These are phyloP conservation scores for Catharus fuscescens DNA, from an alignment of 2,113 vertebrate genomes.

Conservation along the genomic window DNA sequence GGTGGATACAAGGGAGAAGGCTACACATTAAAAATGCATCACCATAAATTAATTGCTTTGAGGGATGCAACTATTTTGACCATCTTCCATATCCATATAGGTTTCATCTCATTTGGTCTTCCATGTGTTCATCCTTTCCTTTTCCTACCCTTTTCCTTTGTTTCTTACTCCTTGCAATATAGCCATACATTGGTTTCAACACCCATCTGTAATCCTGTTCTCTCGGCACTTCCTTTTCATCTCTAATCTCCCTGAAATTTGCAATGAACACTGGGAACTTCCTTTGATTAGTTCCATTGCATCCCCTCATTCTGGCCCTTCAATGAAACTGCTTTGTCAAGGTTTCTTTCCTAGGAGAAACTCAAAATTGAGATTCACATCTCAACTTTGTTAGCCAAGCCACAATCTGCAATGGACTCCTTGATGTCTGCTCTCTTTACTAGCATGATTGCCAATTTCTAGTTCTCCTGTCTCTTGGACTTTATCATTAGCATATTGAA, in stretches of 20 bases:
- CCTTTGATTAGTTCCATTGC: background rate
- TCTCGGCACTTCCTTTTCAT: background rate
- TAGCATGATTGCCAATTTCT: background rate
- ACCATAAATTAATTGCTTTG: background rate
- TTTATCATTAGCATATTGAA: background rate
- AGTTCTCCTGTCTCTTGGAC: background rate
- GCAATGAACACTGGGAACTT: background rate
- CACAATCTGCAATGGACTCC: background rate
- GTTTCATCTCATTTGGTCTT: background rate
- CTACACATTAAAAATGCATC: background rate
- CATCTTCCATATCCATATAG: background rate
- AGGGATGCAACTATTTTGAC: background rate
- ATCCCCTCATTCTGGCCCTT: background rate
- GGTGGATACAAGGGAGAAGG: background rate
- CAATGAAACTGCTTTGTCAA: background rate
- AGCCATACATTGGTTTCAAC: background rate
- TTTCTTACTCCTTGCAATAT: background rate
- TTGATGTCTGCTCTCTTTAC: background rate
- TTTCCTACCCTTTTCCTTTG: background rate
- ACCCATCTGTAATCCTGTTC: background rate
- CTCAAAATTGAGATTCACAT: background rate
- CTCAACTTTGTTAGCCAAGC: background rate
- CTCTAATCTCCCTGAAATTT: background rate
- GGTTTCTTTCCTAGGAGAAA: background rate
- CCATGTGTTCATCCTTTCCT: background rate